Conservation (phyloP, 1,140 invertebrate species). For the Sycophila sp. region DNA sequence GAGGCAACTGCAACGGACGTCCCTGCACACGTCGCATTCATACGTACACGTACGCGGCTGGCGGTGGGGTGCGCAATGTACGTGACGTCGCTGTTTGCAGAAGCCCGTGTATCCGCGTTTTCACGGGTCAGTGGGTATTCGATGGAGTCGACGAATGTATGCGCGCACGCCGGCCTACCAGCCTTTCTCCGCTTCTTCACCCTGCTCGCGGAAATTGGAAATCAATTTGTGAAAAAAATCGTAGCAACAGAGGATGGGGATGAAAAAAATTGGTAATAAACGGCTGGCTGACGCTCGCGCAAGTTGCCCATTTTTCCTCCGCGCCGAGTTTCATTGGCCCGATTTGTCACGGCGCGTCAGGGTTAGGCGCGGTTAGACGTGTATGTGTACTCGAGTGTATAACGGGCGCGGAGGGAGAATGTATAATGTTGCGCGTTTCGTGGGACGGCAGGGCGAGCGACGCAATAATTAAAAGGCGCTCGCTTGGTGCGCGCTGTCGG, state of each 20-base stretch:
- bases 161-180: background rate
- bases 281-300: background rate
- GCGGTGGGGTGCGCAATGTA: constrained; percentile 42
- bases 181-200: background rate
- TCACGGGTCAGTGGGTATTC: constrained; percentile 58
- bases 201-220: constrained; percentile 1
- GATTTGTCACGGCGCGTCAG: background rate
- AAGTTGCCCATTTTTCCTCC: background rate
- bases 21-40: constrained; percentile 22
- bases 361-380: too few species aligned
- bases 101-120: constrained; percentile 57
- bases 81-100: constrained; percentile 55
- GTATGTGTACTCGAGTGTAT: too few species aligned
- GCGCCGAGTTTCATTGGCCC: constrained; percentile 2
- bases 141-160: constrained; percentile 18
- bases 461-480: too few species aligned
- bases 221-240: constrained; percentile 30
- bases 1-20: constrained; percentile 20
- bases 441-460: too few species aligned
- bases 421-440: too few species aligned
- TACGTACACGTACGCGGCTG: constrained; percentile 31
- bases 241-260: too few species aligned
- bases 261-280: constrained; percentile 16
- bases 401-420: too few species aligned
- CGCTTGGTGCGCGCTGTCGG: too few species aligned